Evolutionary conservation across 2,888 invertebrate species (phyloP), one percentile per base, ranked within the genome.

Genomic region (Apomyelois bistriatella): DNA sequence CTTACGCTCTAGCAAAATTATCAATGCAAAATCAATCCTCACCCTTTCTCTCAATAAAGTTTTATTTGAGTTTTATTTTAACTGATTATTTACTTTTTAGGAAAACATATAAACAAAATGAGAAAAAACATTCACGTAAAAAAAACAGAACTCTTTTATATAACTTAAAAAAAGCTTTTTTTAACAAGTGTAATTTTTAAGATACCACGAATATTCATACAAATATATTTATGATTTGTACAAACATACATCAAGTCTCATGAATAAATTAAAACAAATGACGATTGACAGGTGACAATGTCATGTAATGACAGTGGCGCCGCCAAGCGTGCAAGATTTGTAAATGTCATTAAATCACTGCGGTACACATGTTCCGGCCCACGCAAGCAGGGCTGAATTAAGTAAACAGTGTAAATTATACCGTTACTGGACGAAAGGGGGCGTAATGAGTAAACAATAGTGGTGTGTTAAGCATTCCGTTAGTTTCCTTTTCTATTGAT

Each of bases 301-400:
- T 58, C 58, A 58, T 65, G 61, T 59, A 56, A 54, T 53, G 61
- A 57, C 53, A 53, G 58, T 56, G 56, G 60, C 62, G 57, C 56
- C 55, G 60, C 59, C 61, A 53, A 53, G 58, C 47, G 55, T 55
- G 58, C 51, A 56, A 60, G 60, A 65, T 65, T 66, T 60, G 60
- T 65, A 60, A 60, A 62, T 60, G 62, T 57, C 63, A 58, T 58
- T 59, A 60, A 61, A 62, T 59, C 58, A 57, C 59, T 55, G 48
- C 48, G n/a, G n/a, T 54, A 57, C 55, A 59, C 56, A 54, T 57
- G 60, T 61, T 37, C 43, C 58, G 47, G 52, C 63, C 63, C 61
- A 63, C 65, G 57, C 60, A 22, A 15, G 15, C 59, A 58, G 62
- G 54, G 51, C 37, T 54, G 58, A 22, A 55, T 47, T 58, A 16